Evolutionary conservation across 2,797 vertebrate genomes (phyloP), one percentile per base, ranked within the genome.

Genomic region (Argyrosomus regius): DNA sequence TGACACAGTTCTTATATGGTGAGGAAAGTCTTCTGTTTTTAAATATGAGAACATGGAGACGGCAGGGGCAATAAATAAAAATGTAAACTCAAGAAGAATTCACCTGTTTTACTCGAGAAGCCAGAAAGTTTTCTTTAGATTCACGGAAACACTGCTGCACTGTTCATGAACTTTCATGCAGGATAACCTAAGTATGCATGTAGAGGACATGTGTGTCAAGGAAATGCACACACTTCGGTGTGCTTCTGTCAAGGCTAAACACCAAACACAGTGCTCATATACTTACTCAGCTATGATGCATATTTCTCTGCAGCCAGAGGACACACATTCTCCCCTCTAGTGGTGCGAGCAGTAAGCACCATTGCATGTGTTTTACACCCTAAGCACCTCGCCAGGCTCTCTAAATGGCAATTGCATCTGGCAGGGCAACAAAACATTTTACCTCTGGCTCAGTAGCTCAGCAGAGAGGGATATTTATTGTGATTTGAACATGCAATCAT

Each of bases 401-500:
- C 67, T 58, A 77, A 92, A 94, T 84, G 70, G 52, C 84, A 91
- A 82, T 80, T 63, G 50, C 87, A 90, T 87, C 80, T 91, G 70
- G 80, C 62, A 46, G 60, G 41, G 70, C 72, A 66, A 77, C 75
- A 88, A 63, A 87, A 89, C 84, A 80, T 88, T 93, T 83, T 82
- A 89, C 80, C 86, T 84, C 24, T 3, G 85, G 68, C 77, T 90
- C 84, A 61, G 88, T 71, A 72, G 72, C 88, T 88, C 75, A 72
- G 73, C 83, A 62, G 75, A 82, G 76, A 82, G 76, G 80, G 69
- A 84, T 90, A 87, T 93, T 93, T 93, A 90, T 85, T 93, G 91
- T 87, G 91, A 93, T 92, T 86, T 90, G 89, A 94, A 93, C 90
- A 90, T 91, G 87, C 86, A 93, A 93, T 93, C 91, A 90, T 93